phyloP scores from a whole-genome alignment of 2,113 vertebrate genomes.

The Anoplopoma fimbria region DNA sequence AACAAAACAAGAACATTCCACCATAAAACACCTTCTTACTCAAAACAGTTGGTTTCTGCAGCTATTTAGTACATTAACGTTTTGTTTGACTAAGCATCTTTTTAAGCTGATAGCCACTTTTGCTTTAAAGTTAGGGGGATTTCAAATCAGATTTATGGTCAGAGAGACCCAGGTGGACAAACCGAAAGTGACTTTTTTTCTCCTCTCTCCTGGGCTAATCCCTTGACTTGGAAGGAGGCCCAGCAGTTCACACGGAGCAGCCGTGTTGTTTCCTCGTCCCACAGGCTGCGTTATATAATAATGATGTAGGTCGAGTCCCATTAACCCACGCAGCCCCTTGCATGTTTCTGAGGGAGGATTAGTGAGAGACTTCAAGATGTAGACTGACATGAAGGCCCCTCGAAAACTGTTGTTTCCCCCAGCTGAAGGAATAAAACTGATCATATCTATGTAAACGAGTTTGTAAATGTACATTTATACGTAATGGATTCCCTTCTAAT shows the following conservation, averaged over 20 bases:
- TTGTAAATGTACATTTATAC: neutral
- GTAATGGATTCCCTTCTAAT: neutral
- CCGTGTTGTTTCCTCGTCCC: neutral
- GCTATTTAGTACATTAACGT: neutral
- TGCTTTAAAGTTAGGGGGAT: too few species aligned
- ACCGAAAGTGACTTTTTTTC: neutral
- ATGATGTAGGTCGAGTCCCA: conserved; percentile 35
- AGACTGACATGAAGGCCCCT: conserved; percentile 22
- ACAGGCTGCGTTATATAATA: conserved; percentile 29
- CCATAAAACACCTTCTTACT: neutral
- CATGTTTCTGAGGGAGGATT: conserved; percentile 45
- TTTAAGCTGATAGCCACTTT: neutral
- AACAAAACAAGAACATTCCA: neutral
- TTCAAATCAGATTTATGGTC: neutral
- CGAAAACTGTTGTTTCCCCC: neutral
- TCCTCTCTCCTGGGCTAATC: conserved; percentile 16
- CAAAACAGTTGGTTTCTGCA: neutral
- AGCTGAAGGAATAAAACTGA: neutral
- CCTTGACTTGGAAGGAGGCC: conserved; percentile 11
- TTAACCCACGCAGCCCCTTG: conserved; percentile 39
- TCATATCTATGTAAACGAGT: too few species aligned
- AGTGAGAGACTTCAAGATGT: neutral
- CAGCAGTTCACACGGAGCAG: conserved; percentile 8
- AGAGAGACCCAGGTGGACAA: neutral
- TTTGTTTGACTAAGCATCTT: too few species aligned